These are phyloP conservation scores for Scaptomyza montana DNA, from an alignment of 1,140 invertebrate species.

Conservation along the genomic window DNA sequence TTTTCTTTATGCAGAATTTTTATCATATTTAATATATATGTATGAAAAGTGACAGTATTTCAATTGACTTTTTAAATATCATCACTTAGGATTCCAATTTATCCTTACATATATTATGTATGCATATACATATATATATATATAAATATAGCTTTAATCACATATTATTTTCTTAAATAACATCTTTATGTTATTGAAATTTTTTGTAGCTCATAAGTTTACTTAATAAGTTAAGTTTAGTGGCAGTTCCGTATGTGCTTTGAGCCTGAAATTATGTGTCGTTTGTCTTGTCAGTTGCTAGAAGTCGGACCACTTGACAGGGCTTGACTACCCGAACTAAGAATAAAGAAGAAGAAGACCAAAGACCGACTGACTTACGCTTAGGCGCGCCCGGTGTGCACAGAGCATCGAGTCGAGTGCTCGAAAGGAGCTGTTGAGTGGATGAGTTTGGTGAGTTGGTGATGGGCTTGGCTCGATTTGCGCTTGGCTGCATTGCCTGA, in stretches of 20 bases:
- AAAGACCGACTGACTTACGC: slow-evolving; percentile 24
- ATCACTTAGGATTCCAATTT: too few species aligned
- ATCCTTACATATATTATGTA: too few species aligned
- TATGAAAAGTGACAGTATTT: too few species aligned
- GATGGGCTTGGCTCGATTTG: slow-evolving; percentile 58
- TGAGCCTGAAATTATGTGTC: slow-evolving; percentile 60
- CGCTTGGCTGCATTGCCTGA: slow-evolving; percentile 70
- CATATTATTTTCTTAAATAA: not conserved
- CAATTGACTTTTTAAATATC: too few species aligned
- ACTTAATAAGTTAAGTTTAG: not conserved
- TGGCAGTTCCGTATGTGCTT: slow-evolving; percentile 18
- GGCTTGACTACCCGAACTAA: slow-evolving; percentile 13
- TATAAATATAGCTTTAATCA: too few species aligned
- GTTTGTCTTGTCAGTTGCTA: slow-evolving; percentile 45
- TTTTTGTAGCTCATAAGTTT: not conserved
- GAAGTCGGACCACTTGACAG: slow-evolving; percentile 56
- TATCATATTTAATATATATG: too few species aligned
- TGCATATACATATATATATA: too few species aligned
- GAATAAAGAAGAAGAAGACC: not conserved
- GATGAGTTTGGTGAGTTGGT: slow-evolving; percentile 3
- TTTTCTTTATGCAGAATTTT: too few species aligned
- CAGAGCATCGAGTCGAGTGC: slow-evolving; percentile 31
- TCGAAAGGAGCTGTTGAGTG: slow-evolving; percentile 31
- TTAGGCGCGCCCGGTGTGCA: slow-evolving; percentile 40
- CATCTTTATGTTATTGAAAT: not conserved